phyloP scores from a whole-genome alignment of 1,140 invertebrate genomes.

The Drosophila kanapiae region DNA sequence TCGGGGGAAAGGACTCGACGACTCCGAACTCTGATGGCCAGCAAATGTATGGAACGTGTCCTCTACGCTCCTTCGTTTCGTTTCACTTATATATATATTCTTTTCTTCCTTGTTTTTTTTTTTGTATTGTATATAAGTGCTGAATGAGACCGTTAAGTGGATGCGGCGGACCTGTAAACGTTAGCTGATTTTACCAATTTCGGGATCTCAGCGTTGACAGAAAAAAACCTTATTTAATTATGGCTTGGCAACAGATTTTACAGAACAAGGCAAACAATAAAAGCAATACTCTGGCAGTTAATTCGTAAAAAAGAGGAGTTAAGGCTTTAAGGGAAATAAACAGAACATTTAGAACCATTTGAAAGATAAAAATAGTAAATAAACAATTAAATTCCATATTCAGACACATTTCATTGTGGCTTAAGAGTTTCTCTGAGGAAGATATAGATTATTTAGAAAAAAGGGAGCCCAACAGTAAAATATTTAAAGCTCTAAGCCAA shows the following conservation, averaged over 20 bases:
- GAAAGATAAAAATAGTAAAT: not conserved
- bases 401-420: not conserved
- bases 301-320: not conserved
- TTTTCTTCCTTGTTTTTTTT: not conserved
- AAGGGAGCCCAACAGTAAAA: not conserved
- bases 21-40: constrained; percentile 62
- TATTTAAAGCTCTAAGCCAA: constrained; percentile 4
- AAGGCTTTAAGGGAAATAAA: not conserved
- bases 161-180: constrained; percentile 57
- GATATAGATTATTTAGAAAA: too few species aligned
- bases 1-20: constrained; percentile 18
- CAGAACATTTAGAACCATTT: not conserved
- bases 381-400: not conserved
- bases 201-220: not conserved
- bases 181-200: constrained; percentile 72
- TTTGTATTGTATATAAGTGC: constrained; percentile 17
- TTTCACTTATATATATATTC: constrained; percentile 10
- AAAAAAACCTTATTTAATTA: constrained; percentile 34
- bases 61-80: constrained; percentile 42
- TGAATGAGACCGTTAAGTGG: constrained; percentile 68
- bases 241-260: not conserved
- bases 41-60: constrained; percentile 74
- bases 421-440: not conserved
- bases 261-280: not conserved
- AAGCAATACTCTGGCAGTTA: not conserved